Base-by-base conservation (phyloP, 2,113 vertebrate genomes). In the Tympanuchus pallidicinctus region DNA sequence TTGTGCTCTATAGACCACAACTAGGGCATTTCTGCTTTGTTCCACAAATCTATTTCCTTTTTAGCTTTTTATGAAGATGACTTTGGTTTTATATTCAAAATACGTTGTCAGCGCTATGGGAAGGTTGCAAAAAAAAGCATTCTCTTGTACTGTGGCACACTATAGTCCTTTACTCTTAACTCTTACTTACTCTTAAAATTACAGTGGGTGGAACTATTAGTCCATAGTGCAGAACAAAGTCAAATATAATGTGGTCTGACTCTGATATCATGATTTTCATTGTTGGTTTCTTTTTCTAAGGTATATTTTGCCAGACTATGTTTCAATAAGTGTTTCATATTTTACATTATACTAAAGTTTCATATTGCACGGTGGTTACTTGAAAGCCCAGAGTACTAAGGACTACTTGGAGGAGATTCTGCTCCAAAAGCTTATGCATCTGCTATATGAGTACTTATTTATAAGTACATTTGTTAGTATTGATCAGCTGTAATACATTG, bases 1-100 rank as follows among this genome's bases (percentile, higher is more conserved):
- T 94, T 94, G 89, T 94, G 92, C 91, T 95, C 81, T 66, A 19
- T 19, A 89, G 86, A 91, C 91, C 86, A 91, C 77, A 93, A 38
- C 81, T 50, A 81, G 48, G 50, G 16, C 75, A 30, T 73, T 93
- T 92, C 54, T 85, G 45, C 71, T 76, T 92, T 87, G 28, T 82
- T n/a, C 61, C 40, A 82, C 92, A 70, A 72, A 87, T 89, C 63
- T 84, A 57, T 69, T 88, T 89, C 89, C 66, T 82, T 92, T 82
- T 87, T 50, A 82, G 66, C 24, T 93, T 82, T 95, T 89, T 87
- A 82, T 87, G 81, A 91, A 59, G 66, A 90, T 85, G 59, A 80
- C 83, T 93, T 95, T 92, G 71, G 59, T 93, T 89, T 95, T 66
- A 19, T 54, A 43, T 54, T 92, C 57, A 52, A 82, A 89, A 47